Base-by-base conservation (phyloP, 2,113 vertebrate species). In the Nothoprocta pentlandii region DNA sequence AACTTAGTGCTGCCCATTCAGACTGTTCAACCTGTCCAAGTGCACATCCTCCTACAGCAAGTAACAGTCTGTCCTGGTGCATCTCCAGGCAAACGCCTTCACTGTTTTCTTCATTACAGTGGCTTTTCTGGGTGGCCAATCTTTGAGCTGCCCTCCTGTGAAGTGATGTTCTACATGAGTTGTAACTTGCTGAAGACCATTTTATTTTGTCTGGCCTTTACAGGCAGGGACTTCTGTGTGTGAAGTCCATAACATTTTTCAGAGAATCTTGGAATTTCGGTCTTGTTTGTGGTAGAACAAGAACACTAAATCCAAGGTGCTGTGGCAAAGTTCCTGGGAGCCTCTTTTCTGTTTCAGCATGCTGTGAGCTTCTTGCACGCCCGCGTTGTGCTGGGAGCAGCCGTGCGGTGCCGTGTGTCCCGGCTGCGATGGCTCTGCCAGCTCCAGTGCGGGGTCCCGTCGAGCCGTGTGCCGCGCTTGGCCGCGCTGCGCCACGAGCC, bases 1-100 rank as follows among this genome's bases (percentile, higher is more conserved):
- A 68, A 59, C 26, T 63, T 28, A 59, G 47, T 5, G 10, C 99
- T 99, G 81, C 98, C 98, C 98, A 88, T 98, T 98, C 46, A 99
- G 97, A 77, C 99, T 98, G 96, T 98, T 99, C 54, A 99, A 34
- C 34, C 34, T 34, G 34, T 34, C 34, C 34, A 34, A 34, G 34
- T 34, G 34, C 34, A 34, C 34, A 34, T 34, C 34, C 34, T 34
- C 34, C 34, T 34, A 34, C 34, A 34, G 34, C 34, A 34, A 34
- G 34, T 34, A 3, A 5, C 2, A 4, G 11, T 5, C 61, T 47
- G 53, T n/a, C 16, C 46, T 21, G 17, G 34, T 42, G 62, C 6
- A 3, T 12, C 64, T 5, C 0, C 2, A 4, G 25, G 32, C 66
- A 66, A 14, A 4, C 34, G n/a, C n/a, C 7, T 12, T 2, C 69